Conservation (phyloP, 1,140 invertebrate species). For the Diachasma alloeum region DNA sequence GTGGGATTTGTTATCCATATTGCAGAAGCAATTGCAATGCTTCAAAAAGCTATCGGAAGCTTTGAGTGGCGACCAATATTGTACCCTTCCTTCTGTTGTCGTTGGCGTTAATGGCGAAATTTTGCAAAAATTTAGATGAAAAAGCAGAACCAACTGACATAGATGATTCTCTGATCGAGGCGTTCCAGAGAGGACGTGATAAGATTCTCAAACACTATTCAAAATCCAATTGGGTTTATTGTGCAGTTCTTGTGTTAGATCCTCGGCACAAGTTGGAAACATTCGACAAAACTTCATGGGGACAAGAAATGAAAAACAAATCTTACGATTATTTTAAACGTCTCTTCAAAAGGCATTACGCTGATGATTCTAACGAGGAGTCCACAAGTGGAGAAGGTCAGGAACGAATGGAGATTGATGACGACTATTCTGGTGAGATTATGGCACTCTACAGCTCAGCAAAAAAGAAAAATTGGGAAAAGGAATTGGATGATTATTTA, state of each 20-base stretch:
- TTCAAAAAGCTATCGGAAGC: slow-evolving; percentile 46
- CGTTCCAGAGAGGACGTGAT: slow-evolving; percentile 47
- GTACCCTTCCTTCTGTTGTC: slow-evolving; percentile 45
- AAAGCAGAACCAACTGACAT: neutral
- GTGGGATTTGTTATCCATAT: neutral
- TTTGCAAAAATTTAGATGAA: too few species aligned
- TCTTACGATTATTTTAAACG: neutral
- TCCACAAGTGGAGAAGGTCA: too few species aligned
- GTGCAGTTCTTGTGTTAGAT: slow-evolving; percentile 50
- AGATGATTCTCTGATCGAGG: neutral
- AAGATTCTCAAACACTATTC: slow-evolving; percentile 52
- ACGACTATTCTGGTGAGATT: too few species aligned
- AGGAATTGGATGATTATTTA: too few species aligned
- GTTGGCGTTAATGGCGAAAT: too few species aligned
- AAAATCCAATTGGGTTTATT: slow-evolving; percentile 54
- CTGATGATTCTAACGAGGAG: too few species aligned
- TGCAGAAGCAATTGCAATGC: slow-evolving; percentile 39
- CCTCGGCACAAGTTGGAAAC: slow-evolving; percentile 51
- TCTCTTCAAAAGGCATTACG: too few species aligned
- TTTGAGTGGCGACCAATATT: slow-evolving; percentile 51
- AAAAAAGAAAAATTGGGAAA: too few species aligned
- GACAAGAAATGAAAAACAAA: neutral
- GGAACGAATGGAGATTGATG: too few species aligned
- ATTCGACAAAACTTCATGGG: slow-evolving; percentile 34
- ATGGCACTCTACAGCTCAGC: too few species aligned